Evolutionary conservation across 2,888 invertebrate species (phyloP), one percentile per base, ranked within the genome.

Genomic region (Scaptomyza parva): DNA sequence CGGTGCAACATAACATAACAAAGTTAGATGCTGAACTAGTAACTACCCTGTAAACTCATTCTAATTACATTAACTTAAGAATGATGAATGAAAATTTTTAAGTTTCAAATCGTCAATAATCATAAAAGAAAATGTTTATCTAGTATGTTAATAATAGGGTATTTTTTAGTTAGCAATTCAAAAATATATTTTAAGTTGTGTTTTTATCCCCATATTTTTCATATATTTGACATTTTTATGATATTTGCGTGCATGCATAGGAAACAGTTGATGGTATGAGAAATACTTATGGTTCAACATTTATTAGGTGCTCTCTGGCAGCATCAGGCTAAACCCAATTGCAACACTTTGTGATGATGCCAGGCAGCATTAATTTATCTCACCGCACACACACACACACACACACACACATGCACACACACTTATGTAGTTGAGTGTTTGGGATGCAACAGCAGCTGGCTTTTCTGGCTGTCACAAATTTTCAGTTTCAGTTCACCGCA

Each of bases 401-500:
- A 47, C 30, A 20, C 9, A 47, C 30, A 20, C 18, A 33, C 14
- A 14, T 14, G 7, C 7, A 30, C 30, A 18, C 7, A 24, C 5
- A 24, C 28, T n/a, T 5, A 30, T n/a, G 7, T 2, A 20, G 28
- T 47, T 47, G 47, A 47, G 47, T 47, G 47, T 18, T 20, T 30
- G 9, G 18, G 17, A 18, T 47, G 30, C 30, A 18, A 45, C 18
- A 18, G 45, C 45, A 30, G 45, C 45, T 45, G 45, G 40, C 55
- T 17, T 52, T 52, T 39, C 35, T 30, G 43, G 12, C 26, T 47
- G 53, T 54, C 37, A 47, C 44, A 35, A n/a, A n/a, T n/a, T 62
- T 54, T 60, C 17, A n/a, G n/a, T n/a, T n/a, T n/a, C 50, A 50
- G 58, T 55, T 69, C 58, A 54, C 59, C 62, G 68, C 60, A 65